Conservation (phyloP, 2,113 vertebrate genomes). For the Lucifuga dentata region DNA sequence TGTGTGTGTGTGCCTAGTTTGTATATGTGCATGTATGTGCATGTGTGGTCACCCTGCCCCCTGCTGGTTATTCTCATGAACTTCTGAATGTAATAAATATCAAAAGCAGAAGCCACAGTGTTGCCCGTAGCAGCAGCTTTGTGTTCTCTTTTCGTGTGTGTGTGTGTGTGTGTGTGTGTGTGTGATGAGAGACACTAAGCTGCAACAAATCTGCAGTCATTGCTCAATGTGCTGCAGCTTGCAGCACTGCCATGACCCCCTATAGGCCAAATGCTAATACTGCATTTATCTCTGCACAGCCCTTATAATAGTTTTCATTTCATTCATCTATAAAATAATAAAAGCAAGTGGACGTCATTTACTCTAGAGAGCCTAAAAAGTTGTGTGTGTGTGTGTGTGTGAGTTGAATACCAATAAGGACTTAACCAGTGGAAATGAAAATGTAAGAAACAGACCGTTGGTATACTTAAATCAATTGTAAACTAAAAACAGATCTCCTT, state of each 20-base stretch:
- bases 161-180: constrained; percentile 15
- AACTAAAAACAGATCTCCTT: constrained; percentile 34
- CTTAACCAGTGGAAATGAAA: constrained; percentile 43
- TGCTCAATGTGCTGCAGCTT: constrained; percentile 72
- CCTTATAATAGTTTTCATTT: constrained; percentile 45
- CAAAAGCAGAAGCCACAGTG: constrained; percentile 67
- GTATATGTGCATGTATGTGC: constrained; percentile 7
- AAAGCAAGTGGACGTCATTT: constrained; percentile 67
- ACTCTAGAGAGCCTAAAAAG: constrained; percentile 45
- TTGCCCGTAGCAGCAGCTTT: constrained; percentile 53
- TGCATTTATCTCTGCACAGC: constrained; percentile 37
- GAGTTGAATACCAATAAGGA: constrained; percentile 57
- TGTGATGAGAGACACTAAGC: constrained; percentile 69
- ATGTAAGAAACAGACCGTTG: constrained; percentile 37
- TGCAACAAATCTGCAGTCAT: constrained; percentile 78
- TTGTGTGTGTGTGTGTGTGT: constrained; percentile 5
- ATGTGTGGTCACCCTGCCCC: constrained; percentile 68
- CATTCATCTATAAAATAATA: constrained; percentile 62
- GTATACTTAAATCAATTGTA: constrained; percentile 36
- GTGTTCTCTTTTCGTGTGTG: constrained; percentile 1
- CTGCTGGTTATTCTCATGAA: constrained; percentile 70
- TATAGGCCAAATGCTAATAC: constrained; percentile 57
- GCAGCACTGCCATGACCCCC: constrained; percentile 58
- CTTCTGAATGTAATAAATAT: constrained; percentile 61
- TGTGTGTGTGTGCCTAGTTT: constrained; percentile 20